Evolutionary conservation across 2,888 invertebrate genomes (phyloP).

Genomic region (Synanthedon vespiformis): DNA sequence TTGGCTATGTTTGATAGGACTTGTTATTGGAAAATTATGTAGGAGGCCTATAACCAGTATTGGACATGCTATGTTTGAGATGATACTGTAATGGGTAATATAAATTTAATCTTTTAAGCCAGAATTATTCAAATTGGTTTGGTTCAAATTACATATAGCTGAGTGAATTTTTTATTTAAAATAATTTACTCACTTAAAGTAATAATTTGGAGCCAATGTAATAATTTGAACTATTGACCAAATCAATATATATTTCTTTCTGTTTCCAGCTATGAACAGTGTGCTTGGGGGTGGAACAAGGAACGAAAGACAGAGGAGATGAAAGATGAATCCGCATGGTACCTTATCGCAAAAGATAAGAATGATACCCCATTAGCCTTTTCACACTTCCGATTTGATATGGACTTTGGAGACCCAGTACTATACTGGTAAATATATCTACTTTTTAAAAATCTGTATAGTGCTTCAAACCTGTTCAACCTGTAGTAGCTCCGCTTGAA

Average conservation of each 20-base stretch:
- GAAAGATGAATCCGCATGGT: conserved; percentile 79
- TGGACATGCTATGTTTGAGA: too few species aligned
- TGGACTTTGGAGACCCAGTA: conserved; percentile 82
- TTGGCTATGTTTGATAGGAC: too few species aligned
- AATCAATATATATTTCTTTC: neutral
- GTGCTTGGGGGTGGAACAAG: conserved; percentile 85
- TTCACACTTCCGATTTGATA: conserved; percentile 86
- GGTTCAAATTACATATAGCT: too few species aligned
- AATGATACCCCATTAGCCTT: conserved; percentile 73
- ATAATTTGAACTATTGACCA: neutral
- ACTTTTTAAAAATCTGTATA: neutral
- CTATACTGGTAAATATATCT: conserved; percentile 76
- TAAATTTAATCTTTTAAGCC: too few species aligned
- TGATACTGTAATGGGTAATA: too few species aligned
- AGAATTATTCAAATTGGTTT: too few species aligned
- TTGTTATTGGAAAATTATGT: too few species aligned
- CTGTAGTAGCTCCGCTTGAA: too few species aligned
- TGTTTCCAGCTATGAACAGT: conserved; percentile 73
- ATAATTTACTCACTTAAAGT: too few species aligned
- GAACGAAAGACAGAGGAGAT: conserved; percentile 80
- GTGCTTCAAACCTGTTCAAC: neutral
- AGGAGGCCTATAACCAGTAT: too few species aligned
- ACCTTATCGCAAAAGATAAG: conserved; percentile 74
- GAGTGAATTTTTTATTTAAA: too few species aligned
- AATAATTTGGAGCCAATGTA: neutral